Conservation (phyloP, 2,888 invertebrate species). For the Heteropelma amictum region DNA sequence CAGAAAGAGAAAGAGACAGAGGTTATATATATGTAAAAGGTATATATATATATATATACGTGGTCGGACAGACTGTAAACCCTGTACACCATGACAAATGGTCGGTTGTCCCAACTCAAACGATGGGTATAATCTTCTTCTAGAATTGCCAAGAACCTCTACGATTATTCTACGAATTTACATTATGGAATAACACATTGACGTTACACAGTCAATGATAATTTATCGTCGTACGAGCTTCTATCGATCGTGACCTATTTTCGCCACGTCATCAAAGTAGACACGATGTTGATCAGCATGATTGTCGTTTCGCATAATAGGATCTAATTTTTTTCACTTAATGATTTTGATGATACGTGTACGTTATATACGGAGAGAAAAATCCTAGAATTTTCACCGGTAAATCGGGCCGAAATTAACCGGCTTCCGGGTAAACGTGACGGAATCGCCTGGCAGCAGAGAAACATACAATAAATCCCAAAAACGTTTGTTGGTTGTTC, state of each 20-base stretch:
- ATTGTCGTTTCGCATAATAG: neutral
- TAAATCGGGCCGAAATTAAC: no score
- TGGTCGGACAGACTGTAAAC: no score
- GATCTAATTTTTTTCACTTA: no score
- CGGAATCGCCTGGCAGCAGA: no score
- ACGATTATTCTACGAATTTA: constrained; percentile 7
- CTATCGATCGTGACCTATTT: neutral
- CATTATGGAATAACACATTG: neutral
- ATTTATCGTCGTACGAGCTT: neutral
- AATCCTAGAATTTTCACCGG: no score
- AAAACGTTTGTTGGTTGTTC: no score
- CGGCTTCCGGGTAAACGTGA: no score
- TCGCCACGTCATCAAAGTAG: neutral
- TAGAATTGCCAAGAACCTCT: constrained; percentile 18
- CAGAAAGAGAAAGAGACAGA: neutral
- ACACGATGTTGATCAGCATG: neutral
- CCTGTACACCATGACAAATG: constrained; percentile 52
- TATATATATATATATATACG: neutral
- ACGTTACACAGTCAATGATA: neutral
- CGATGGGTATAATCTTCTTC: constrained; percentile 19
- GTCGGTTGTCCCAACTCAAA: constrained; percentile 38
- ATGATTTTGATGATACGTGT: no score
- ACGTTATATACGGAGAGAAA: no score
- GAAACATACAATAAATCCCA: no score
- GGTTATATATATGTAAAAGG: neutral